Evolutionary conservation across 37 sponge, comb jelly and placozoan genomes (phyloP), one percentile per base, ranked within the genome.

Genomic region (Corticium candelabrum): DNA sequence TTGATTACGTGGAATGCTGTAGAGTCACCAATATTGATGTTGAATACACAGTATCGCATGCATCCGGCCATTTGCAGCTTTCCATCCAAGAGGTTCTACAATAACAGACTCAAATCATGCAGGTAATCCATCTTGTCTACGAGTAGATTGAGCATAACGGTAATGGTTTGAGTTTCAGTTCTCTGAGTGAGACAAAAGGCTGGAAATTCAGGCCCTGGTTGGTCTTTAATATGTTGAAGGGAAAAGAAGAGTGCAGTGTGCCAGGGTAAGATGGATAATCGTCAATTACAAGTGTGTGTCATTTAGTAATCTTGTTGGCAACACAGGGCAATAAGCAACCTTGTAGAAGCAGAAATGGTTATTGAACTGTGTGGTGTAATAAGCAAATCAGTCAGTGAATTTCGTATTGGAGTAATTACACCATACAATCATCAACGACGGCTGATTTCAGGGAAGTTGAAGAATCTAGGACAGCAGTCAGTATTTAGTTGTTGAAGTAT

Each of bases 31-130:
- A 77, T 92, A 2, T 76, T 68, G 31, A 83, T 85, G 84, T 77
- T 92, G 40, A 56, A 74, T 37, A 38, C 81, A 32, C 93, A 92
- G 79, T 92, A 92, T 70, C 73, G 93, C 32, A 92, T 92, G 93
- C 74, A 74, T 43, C 84, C 88, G 32, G 80, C 79, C 40, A 88
- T 92, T 21, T 92, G 93, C 77, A 73, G 75, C 38, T 92, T 92
- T 74, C 89, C 93, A 2, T 86, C 89, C 1, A 40, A 78, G 1
- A 83, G 86, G 29, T 92, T 92, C 79, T 92, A 92, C 69, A 2
- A 68, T 11, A 74, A 76, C 0, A 74, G 74, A 75, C 82, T 92
- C 35, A 39, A 41, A 7, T 82, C 89, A 33, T 39, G 38, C 37
- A 39, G 39, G 86, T 85, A 81, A 40, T 69, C 68, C 31, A 30